Evolutionary conservation across 53 echinoderm and acorn worm genomes (phyloP), one percentile per base, ranked within the genome.

Genomic region (Stichopus horrens): DNA sequence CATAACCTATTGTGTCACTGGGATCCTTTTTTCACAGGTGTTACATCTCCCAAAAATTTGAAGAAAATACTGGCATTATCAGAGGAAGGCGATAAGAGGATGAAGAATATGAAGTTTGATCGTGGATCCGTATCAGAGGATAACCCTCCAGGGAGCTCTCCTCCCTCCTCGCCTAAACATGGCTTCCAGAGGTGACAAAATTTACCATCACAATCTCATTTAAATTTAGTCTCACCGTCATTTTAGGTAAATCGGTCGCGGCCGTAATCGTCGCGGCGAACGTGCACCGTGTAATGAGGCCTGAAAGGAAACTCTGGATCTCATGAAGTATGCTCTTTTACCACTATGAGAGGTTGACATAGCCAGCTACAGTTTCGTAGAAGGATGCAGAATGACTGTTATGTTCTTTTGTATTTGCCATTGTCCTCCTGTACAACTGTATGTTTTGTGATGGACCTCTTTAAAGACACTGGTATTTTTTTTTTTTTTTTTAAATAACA

Each of bases 1-100:
- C 16, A 0, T 63, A 63, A 63, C 63, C 63, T 16, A 7, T 16
- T 21, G 37, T 71, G 19, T 19, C 19, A 18, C 18, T 71, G 21
- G n/a, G 18, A 71, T 21, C 52, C 57, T 65, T 52, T 58, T 13
- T 16, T 71, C 52, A 55, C 11, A 99, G 99, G 99, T 87, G 99
- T 96, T 67, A 99, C 99, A 21, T 99, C 99, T 37, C 99, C 96
- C 19, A 96, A 94, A 85, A 94, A 96, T 57, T 94, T 99, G 63
- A 93, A 94, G 90, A 99, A 99, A 85, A 83, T 99, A 7, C 92
- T 99, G 77, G 93, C 96, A 21, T 78, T 99, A 57, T 99, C 99
- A 5, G 99, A 99, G 76, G 99, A 99, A 66, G 99, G 99, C 19
- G 95, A 99, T 76, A 93, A 92, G 73, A 92, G 96, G 21, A 89